These are phyloP conservation scores for Fukomys damarensis DNA, from an alignment of 2,113 vertebrate species.

Conservation along the genomic window DNA sequence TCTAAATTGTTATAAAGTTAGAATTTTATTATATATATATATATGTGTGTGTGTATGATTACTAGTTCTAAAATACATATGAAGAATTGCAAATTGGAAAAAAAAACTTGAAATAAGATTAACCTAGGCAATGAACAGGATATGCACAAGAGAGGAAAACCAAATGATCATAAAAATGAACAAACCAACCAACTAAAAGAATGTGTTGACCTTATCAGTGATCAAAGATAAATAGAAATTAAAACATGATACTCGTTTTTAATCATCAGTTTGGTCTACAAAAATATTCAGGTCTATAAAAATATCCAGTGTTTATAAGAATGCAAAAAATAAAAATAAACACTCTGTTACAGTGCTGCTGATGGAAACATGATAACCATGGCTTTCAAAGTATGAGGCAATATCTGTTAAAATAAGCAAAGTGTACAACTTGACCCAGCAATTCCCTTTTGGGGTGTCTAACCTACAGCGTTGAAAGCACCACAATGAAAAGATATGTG, in stretches of 20 bases:
- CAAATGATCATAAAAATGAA: conserved; percentile 46
- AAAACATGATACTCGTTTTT: conserved; percentile 31
- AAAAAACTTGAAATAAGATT: conserved; percentile 56
- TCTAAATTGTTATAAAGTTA: conserved; percentile 44
- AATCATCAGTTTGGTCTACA: not conserved
- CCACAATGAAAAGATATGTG: not conserved
- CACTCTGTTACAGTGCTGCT: not conserved
- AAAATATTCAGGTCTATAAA: conserved; percentile 1
- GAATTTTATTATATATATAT: conserved; percentile 48
- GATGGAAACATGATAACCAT: not conserved
- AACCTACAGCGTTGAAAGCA: not conserved
- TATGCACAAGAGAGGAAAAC: conserved; percentile 7
- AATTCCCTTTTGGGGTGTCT: not conserved
- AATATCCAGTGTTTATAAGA: not conserved
- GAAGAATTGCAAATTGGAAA: conserved; percentile 50
- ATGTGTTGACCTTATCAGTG: conserved; percentile 22
- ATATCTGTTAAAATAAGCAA: conserved; percentile 19
- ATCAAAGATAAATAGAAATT: conserved; percentile 46
- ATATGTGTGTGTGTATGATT: conserved; percentile 15
- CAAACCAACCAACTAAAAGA: conserved; percentile 36
- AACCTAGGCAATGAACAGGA: conserved; percentile 32
- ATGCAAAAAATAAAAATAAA: not conserved
- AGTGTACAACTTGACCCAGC: not conserved
- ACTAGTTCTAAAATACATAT: conserved; percentile 43
- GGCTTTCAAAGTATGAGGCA: not conserved